phyloP scores from a whole-genome alignment of 2,797 vertebrate species.

The Sardinella longiceps region DNA sequence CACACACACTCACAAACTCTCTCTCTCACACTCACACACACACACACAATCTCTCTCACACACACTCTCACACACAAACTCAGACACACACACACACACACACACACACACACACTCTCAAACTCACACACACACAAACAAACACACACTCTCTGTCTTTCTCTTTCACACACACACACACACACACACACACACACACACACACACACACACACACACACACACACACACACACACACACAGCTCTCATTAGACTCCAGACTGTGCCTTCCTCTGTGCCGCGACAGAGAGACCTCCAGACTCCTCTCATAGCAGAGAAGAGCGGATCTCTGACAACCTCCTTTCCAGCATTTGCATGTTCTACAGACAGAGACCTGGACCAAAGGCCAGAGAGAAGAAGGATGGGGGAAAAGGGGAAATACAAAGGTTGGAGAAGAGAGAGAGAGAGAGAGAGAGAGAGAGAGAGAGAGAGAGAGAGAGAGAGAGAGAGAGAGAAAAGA shows the following conservation, averaged over 20 bases:
- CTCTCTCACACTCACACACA: neutral
- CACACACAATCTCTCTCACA: no score
- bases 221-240: neutral
- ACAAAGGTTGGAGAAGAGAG: no score
- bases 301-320: neutral
- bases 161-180: no score
- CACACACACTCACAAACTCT: neutral
- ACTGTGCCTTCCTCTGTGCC: slow-evolving; percentile 51
- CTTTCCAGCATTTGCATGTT: slow-evolving; percentile 7
- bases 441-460: neutral
- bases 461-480: neutral
- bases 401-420: no score
- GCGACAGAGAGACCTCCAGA: slow-evolving; percentile 22
- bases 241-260: slow-evolving; percentile 51
- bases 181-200: neutral
- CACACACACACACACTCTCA: neutral
- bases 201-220: neutral
- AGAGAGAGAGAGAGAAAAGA: neutral
- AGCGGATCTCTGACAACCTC: neutral
- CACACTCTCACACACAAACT: neutral
- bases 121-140: no score
- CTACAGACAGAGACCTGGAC: neutral
- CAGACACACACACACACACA: neutral
- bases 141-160: no score
- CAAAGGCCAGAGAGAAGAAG: neutral